A percentile compares a stretch with the other conserved stretches of the same genome.
Conservation (phyloP, 2,888 invertebrate species). For the Machimus atricapillus region DNA sequence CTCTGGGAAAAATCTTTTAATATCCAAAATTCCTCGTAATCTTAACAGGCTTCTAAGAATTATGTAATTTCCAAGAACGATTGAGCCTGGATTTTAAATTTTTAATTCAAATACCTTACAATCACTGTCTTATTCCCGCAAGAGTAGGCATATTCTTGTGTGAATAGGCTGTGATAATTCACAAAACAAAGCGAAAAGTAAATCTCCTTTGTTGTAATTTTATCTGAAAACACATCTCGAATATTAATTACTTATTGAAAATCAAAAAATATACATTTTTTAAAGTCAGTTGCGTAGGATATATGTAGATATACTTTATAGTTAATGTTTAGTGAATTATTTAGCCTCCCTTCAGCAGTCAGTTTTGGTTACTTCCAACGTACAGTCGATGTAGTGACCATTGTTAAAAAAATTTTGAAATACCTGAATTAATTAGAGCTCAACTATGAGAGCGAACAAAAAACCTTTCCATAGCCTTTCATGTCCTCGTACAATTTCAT, state of each 20-base stretch:
- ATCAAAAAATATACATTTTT: too few relatives aligned
- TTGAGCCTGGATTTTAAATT: background rate
- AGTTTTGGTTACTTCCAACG: too few relatives aligned
- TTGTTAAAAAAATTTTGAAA: background rate
- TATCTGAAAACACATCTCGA: too few relatives aligned
- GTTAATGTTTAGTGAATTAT: too few relatives aligned
- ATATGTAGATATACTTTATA: too few relatives aligned
- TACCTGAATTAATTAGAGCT: background rate
- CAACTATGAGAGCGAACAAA: background rate
- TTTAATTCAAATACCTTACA: background rate
- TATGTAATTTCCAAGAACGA: background rate
- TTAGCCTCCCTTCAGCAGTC: too few relatives aligned
- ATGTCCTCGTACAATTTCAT: background rate
- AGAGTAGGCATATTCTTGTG: background rate
- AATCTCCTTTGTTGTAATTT: too few relatives aligned
- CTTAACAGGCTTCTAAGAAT: background rate
- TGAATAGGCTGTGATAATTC: background rate
- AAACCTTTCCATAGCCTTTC: background rate
- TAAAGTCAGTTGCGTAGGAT: too few relatives aligned
- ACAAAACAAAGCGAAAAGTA: too few relatives aligned
- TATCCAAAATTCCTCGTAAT: background rate
- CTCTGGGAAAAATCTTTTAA: background rate
- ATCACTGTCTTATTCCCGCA: too few relatives aligned
- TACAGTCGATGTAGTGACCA: too few relatives aligned
- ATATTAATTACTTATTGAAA: too few relatives aligned